phyloP scores from a whole-genome alignment of 1,140 invertebrate species.

The Pteromalus puparum region DNA sequence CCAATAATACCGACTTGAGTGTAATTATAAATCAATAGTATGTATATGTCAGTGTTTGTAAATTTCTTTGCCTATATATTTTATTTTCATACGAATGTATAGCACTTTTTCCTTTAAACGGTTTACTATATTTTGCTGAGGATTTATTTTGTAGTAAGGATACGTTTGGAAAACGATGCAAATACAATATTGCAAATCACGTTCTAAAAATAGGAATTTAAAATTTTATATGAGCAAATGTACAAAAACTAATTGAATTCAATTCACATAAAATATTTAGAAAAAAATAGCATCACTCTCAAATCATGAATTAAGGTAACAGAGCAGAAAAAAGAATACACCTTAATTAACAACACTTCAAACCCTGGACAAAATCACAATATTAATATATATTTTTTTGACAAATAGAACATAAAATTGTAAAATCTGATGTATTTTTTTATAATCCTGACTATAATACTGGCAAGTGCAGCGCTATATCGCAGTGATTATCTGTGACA shows the following conservation, averaged over 20 bases:
- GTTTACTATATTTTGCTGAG: not conserved
- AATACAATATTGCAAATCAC: not conserved
- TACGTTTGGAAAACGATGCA: not conserved
- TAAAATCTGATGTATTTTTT: slow-evolving; percentile 9
- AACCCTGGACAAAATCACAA: slow-evolving; percentile 2
- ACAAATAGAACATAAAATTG: not conserved
- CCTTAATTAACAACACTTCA: not conserved
- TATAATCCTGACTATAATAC: slow-evolving; percentile 50
- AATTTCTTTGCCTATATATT: slow-evolving; percentile 16
- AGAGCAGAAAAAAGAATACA: not conserved
- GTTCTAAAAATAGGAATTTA: not conserved
- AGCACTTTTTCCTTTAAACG: not conserved
- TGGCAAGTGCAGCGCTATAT: slow-evolving; percentile 52
- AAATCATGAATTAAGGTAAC: too few relatives aligned
- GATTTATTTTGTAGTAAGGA: not conserved
- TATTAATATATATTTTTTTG: slow-evolving; percentile 14
- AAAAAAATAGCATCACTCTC: not conserved
- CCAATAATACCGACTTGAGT: not conserved
- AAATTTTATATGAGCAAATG: not conserved
- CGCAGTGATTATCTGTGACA: slow-evolving; percentile 49
- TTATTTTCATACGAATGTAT: not conserved
- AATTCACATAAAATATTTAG: not conserved
- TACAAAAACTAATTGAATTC: not conserved
- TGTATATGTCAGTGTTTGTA: not conserved
- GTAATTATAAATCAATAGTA: not conserved